Evolutionary conservation across 2,888 invertebrate genomes (phyloP).

Genomic region (Drosophila macrospina): DNA sequence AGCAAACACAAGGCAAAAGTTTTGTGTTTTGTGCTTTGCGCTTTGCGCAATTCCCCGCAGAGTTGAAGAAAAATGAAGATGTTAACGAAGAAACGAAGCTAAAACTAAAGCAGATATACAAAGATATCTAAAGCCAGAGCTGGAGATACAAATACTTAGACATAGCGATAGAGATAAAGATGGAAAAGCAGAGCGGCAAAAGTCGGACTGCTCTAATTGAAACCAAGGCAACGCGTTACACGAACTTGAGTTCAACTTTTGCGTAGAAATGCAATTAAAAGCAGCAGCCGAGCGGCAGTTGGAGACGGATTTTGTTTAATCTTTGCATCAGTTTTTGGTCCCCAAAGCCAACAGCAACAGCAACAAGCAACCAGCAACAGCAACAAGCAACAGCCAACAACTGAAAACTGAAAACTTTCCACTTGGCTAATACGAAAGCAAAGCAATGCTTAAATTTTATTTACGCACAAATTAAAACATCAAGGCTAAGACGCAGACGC

Average conservation of each 20-base stretch:
- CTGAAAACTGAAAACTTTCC: slow-evolving; percentile 52
- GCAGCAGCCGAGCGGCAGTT: slow-evolving; percentile 71
- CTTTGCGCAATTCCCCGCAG: slow-evolving; percentile 40
- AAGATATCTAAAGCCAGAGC: slow-evolving; percentile 23
- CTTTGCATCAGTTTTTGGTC: slow-evolving; percentile 73
- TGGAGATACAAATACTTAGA: slow-evolving; percentile 45
- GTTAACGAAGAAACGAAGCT: not conserved
- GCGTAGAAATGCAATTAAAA: slow-evolving; percentile 78
- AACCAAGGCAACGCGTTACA: slow-evolving; percentile 63
- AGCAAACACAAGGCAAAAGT: slow-evolving; percentile 42
- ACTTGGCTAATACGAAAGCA: slow-evolving; percentile 64
- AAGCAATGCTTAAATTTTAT: slow-evolving; percentile 74
- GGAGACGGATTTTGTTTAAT: slow-evolving; percentile 72
- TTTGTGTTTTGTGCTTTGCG: too few relatives aligned
- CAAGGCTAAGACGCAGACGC: slow-evolving; percentile 48
- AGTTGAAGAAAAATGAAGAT: not conserved
- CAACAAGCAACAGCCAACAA: slow-evolving; percentile 12
- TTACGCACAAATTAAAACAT: slow-evolving; percentile 79
- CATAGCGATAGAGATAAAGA: slow-evolving; percentile 26
- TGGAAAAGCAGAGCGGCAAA: slow-evolving; percentile 1
- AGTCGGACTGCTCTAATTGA: slow-evolving; percentile 60
- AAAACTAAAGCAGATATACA: slow-evolving; percentile 16
- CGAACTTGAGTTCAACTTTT: slow-evolving; percentile 70
- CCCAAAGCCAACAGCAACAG: slow-evolving; percentile 57
- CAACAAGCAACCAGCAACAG: slow-evolving; percentile 9